Conservation (phyloP, 2,888 invertebrate species). For the Caenorhabditis wallacei region DNA sequence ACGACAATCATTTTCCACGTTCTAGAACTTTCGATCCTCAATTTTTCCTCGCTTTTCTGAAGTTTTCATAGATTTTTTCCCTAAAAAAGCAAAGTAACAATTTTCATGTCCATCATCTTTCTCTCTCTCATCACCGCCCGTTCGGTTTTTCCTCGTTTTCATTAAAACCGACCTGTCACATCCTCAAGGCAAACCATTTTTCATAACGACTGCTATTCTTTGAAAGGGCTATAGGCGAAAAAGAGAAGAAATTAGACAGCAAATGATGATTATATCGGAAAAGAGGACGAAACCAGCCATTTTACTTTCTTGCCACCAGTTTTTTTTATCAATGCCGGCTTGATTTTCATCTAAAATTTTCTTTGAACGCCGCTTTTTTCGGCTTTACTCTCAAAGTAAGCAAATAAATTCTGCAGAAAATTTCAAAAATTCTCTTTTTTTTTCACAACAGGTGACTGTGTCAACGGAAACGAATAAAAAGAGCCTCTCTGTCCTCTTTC, state of each 20-base stretch:
- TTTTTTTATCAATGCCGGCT: neutral
- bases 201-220: conserved; percentile 30
- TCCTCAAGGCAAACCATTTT: conserved; percentile 52
- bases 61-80: conserved; percentile 14
- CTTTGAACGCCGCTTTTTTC: too few species aligned
- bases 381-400: too few species aligned
- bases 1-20: neutral
- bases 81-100: conserved; percentile 2
- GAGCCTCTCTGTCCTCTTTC: neutral
- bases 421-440: neutral
- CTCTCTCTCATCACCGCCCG: neutral
- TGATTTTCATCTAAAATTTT: too few species aligned
- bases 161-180: conserved; percentile 30
- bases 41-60: neutral
- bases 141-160: conserved; percentile 27
- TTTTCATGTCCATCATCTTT: conserved; percentile 21
- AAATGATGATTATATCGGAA: conserved; percentile 31
- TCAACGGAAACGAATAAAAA: conserved; percentile 15
- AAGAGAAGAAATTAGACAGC: neutral
- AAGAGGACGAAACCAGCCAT: neutral
- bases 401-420: too few species aligned
- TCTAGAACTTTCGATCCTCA: too few species aligned
- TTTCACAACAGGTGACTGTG: conserved; percentile 22
- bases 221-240: neutral
- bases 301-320: neutral